phyloP scores from a whole-genome alignment of 2,797 vertebrate species.

The Notamacropus eugenii region DNA sequence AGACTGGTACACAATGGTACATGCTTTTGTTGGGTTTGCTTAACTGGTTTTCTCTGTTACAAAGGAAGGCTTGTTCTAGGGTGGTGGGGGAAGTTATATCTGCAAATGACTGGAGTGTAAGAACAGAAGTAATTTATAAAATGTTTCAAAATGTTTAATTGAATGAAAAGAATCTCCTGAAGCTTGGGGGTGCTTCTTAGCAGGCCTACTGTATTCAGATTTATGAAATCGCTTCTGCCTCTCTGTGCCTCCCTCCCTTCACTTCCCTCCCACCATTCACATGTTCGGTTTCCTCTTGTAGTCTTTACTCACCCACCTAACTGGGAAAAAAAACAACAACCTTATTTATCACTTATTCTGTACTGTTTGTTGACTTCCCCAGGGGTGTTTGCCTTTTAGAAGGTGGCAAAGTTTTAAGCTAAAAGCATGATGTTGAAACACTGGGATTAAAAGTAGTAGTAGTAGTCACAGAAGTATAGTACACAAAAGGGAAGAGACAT shows the following conservation, averaged over 20 bases:
- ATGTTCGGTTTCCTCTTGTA: background rate
- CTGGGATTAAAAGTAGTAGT: background rate
- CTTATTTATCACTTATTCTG: background rate
- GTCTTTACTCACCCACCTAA: background rate
- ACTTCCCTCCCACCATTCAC: background rate
- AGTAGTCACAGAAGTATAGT: background rate
- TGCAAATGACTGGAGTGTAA: background rate
- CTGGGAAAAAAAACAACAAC: constrained; percentile 28
- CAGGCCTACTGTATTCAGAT: background rate
- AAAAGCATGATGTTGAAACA: background rate
- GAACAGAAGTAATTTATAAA: constrained; percentile 11
- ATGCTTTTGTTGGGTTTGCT: background rate
- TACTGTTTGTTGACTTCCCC: background rate
- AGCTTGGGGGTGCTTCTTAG: background rate
- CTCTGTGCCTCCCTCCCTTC: constrained; percentile 8
- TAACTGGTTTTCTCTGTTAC: background rate
- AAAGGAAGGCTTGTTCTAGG: background rate
- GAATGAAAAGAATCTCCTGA: background rate
- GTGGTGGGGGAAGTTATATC: background rate
- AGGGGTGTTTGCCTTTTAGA: background rate
- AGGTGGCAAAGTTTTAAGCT: background rate
- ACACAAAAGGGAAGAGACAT: background rate
- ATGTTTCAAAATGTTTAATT: background rate
- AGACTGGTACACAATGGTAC: background rate
- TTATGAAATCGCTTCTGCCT: background rate